Evolutionary conservation across 2,797 vertebrate genomes (phyloP), one percentile per base, ranked within the genome.

Genomic region (Semaprochilodus insignis): DNA sequence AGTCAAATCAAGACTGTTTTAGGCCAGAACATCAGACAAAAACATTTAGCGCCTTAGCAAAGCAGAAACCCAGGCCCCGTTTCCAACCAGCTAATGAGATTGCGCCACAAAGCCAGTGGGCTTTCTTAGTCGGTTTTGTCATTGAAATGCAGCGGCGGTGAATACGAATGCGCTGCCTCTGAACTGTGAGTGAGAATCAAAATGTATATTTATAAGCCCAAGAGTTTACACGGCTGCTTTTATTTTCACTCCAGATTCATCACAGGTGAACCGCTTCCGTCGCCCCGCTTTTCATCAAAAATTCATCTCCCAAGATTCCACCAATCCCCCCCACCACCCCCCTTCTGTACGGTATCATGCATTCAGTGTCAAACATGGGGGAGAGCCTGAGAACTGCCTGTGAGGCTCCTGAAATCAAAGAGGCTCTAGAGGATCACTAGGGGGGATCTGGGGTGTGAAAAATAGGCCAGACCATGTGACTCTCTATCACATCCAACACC

Each of bases 381-480:
- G 25, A 82, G 52, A 79, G 72, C 65, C 80, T 52, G 48, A 44
- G 25, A 66, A 79, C 44, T 48, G 78, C 27, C 65, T 74, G 54
- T 72, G 82, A 72, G 73, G 74, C 84, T 74, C 44, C 66, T 25
- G 40, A 81, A 81, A 83, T 87, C 63, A 88, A 82, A 83, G 74
- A 80, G 72, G 51, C 69, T 74, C 78, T 59, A 76, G 78, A 77
- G 66, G 51, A 83, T 78, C 78, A 74, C 21, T 60, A 34, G 25
- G 78, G 77, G 62, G 85, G 78, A 60, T 63, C 17, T 65, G 74
- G 72, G 82, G 74, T 67, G 48, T 83, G 63, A 83, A 80, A 87
- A 88, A 87, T 88, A 86, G 86, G 85, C 72, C 87, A 88, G 19
- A 60, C 80, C 60, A 57, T 55, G 77, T 78, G 74, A 83, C 78